Percentiles rank a stretch among this genome's conserved stretches.
These are phyloP conservation scores for Thymelicus sylvestris DNA, from an alignment of 2,888 invertebrate genomes.

Conservation along the genomic window DNA sequence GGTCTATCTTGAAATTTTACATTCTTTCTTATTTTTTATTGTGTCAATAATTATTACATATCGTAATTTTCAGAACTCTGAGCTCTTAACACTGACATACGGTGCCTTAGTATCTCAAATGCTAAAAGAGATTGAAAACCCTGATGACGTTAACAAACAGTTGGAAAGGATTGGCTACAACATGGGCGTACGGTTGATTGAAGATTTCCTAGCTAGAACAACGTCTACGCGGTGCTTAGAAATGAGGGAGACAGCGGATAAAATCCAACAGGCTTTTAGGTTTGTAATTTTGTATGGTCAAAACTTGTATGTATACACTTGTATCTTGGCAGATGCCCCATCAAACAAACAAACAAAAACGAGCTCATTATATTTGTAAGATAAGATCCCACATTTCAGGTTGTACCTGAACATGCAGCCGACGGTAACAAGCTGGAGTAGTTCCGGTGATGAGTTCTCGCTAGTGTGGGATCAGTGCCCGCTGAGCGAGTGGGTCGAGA, in stretches of 20 bases:
- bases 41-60: background rate
- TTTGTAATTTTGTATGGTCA: background rate
- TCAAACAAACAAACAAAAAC: background rate
- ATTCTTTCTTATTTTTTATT: background rate
- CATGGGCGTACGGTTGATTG: conserved; percentile 98
- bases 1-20: background rate
- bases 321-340: too few relatives aligned
- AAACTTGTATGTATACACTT: too few relatives aligned
- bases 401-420: conserved; percentile 97
- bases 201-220: conserved; percentile 98
- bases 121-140: conserved; percentile 97
- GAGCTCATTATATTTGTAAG: background rate
- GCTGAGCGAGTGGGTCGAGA: conserved; percentile 97
- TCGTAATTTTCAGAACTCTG: conserved; percentile 91
- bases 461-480: conserved; percentile 98
- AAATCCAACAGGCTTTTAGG: conserved; percentile 92
- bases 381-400: conserved; percentile 61
- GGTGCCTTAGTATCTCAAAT: conserved; percentile 99
- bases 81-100: conserved; percentile 98
- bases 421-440: conserved; percentile 97
- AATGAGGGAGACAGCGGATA: conserved; percentile 98
- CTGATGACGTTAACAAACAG: conserved; percentile 99
- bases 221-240: conserved; percentile 96
- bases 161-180: conserved; percentile 98
- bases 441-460: conserved; percentile 98